These are phyloP conservation scores for Nomada goodeniana DNA, from an alignment of 2,888 invertebrate species.

Conservation along the genomic window DNA sequence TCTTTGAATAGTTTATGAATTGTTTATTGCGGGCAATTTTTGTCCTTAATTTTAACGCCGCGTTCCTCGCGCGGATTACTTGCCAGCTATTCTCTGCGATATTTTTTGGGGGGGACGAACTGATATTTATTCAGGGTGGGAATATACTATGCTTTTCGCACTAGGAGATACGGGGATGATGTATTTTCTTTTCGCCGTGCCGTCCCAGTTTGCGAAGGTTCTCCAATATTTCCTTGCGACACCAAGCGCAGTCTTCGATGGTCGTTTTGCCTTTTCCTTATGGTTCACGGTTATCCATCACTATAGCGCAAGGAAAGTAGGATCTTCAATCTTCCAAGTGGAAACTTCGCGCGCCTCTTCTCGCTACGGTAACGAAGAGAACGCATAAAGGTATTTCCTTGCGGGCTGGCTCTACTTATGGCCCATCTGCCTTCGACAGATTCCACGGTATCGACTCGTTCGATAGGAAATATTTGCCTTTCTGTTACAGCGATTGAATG, in stretches of 20 bases:
- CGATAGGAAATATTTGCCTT: conserved; percentile 10
- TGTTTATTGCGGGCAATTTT: too few relatives aligned
- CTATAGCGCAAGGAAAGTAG: neutral
- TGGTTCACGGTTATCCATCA: conserved; percentile 28
- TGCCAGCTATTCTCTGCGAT: too few relatives aligned
- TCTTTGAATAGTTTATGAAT: neutral
- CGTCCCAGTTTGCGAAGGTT: neutral
- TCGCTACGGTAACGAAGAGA: neutral
- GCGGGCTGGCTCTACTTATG: neutral
- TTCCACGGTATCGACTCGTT: neutral
- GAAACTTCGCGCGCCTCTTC: conserved; percentile 5
- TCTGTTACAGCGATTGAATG: neutral
- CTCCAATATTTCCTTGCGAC: neutral
- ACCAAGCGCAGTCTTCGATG: neutral
- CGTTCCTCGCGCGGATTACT: too few relatives aligned
- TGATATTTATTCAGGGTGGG: too few relatives aligned
- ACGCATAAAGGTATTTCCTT: neutral
- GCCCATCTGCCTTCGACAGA: neutral
- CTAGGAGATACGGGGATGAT: neutral
- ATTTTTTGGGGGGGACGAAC: too few relatives aligned
- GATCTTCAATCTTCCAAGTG: neutral
- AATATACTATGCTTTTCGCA: neutral
- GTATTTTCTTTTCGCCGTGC: neutral
- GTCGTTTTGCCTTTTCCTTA: neutral
- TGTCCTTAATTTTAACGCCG: too few relatives aligned